Evolutionary conservation across 2,888 invertebrate genomes (phyloP), one percentile per base, ranked within the genome.

Genomic region (Hermaeophaga mercurialis): DNA sequence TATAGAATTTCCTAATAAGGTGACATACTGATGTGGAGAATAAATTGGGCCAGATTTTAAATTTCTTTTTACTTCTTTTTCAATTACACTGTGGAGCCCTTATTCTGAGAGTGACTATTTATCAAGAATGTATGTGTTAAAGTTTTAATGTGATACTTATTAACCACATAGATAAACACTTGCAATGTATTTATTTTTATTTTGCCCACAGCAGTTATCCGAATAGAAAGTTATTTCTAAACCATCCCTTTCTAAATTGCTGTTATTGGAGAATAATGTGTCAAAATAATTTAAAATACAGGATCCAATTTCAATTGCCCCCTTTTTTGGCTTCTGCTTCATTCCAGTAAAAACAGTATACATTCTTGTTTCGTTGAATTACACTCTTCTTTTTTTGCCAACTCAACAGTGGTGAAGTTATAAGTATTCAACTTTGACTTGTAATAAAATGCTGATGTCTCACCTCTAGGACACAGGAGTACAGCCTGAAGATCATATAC

Each of bases 401-500:
- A n/a, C n/a, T 31, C 31, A 7, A n/a, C 11, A 31, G 36, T n/a
- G 1, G 50, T 50, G 12, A 50, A 43, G 12, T 50, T 50, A n/a
- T 33, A 33, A 11, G 17, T 12, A 18, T 41, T 41, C 1, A 50
- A 17, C 11, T 50, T 50, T 3, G 41, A 41, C 14, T 28, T 43
- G 38, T 50, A 50, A 19, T 50, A 33, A 19, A 50, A 50, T 9
- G 50, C 19, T 14, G 33, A 50, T 12, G 24, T 43, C 1, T 52
- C 52, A 4, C 44, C 52, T 8, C 15, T 52, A 5, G 52, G 52
- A n/a, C 43, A 33, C n/a, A n/a, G n/a, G n/a, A n/a, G n/a, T n/a
- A n/a, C n/a, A n/a, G n/a, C n/a, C 19, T 52, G 44, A 4, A 52
- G 44, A 44, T 52, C 52, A 24, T 17, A 52, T 9, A 12, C 14